Evolutionary conservation across 2,888 invertebrate species (phyloP).

Genomic region (Agonopterix heracliana): DNA sequence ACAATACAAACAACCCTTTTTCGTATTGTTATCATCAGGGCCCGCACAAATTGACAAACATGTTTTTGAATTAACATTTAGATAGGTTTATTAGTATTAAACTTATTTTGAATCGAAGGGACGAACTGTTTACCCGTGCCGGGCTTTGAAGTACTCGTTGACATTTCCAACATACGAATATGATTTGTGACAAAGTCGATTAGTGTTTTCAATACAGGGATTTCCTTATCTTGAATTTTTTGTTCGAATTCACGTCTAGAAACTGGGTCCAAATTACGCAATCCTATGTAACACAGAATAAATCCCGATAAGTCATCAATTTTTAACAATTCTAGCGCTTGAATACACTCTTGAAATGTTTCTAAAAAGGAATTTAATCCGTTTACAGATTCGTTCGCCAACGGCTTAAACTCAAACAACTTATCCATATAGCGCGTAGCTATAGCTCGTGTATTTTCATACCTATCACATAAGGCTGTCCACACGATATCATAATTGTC

Average conservation of each 20-base stretch:
- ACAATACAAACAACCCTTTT: conserved; percentile 1
- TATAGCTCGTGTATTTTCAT: conserved; percentile 3
- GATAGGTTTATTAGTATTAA: not conserved
- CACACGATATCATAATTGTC: conserved; percentile 4
- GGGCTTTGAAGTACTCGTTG: no score
- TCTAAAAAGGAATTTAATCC: conserved; percentile 1
- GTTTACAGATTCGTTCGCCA: not conserved
- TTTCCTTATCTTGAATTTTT: not conserved
- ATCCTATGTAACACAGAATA: conserved; percentile 1
- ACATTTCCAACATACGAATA: not conserved
- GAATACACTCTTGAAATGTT: no score
- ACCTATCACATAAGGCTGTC: conserved; percentile 1
- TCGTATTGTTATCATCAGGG: not conserved
- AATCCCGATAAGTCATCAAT: not conserved
- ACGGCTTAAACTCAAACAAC: conserved; percentile 2
- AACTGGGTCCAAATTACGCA: not conserved
- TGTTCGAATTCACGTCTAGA: not conserved
- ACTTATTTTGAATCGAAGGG: no score
- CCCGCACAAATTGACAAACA: not conserved
- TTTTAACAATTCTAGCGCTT: conserved; percentile 1
- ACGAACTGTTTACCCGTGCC: not conserved
- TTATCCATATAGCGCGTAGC: conserved; percentile 5
- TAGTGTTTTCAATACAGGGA: not conserved
- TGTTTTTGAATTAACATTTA: not conserved
- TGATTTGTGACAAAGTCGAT: not conserved